A percentile compares a stretch with the other conserved stretches of the same genome.
phyloP scores from a whole-genome alignment of 2,113 vertebrate genomes.

The Astatotilapia flaviijosephi region DNA sequence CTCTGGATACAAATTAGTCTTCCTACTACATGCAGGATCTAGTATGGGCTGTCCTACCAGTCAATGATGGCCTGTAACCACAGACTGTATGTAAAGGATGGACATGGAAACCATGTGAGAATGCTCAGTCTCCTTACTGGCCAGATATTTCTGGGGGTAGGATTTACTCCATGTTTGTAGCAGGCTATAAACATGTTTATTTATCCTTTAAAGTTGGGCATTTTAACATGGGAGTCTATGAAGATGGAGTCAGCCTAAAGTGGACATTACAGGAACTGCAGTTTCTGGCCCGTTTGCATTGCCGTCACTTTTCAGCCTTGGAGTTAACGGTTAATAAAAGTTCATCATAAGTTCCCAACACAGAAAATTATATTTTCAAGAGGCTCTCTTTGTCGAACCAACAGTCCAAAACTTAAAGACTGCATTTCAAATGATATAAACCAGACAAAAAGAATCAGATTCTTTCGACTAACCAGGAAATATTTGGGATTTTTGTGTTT shows the following conservation, averaged over 20 bases:
- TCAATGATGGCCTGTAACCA: background rate
- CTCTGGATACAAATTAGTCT: background rate
- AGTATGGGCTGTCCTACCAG: background rate
- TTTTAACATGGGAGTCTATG: background rate
- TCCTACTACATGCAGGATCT: background rate
- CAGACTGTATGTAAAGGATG: background rate
- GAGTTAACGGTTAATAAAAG: background rate
- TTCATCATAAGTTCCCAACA: background rate
- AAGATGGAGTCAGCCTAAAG: background rate
- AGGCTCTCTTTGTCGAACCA: background rate
- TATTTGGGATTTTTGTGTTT: background rate
- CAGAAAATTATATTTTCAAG: background rate
- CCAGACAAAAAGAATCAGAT: background rate
- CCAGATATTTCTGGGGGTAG: background rate
- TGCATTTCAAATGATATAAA: background rate
- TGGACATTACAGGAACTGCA: background rate
- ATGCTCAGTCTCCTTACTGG: background rate
- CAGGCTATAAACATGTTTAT: background rate
- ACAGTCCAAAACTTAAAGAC: background rate
- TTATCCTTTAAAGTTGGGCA: background rate
- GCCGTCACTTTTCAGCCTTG: background rate
- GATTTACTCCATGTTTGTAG: background rate
- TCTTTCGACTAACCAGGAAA: background rate
- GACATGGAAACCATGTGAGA: background rate
- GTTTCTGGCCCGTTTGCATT: background rate